Conservation (phyloP, 2,797 vertebrate species). For the Rhodeus uyekii region DNA sequence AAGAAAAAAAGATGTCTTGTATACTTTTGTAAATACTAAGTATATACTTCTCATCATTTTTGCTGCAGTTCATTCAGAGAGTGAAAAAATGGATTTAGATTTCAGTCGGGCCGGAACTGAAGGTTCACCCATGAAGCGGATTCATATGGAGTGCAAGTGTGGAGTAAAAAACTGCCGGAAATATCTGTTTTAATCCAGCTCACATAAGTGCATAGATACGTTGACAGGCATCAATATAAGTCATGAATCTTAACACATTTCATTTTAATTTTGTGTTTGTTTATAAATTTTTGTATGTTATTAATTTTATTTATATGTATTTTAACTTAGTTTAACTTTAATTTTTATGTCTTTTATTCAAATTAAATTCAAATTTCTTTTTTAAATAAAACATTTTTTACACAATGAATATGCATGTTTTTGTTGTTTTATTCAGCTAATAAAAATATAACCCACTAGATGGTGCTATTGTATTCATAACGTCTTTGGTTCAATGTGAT, state of each 20-base stretch:
- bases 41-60: background rate
- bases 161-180: slow-evolving; percentile 85
- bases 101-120: slow-evolving; percentile 81
- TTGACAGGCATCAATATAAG: background rate
- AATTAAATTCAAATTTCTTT: no score
- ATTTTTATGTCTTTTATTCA: no score
- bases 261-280: background rate
- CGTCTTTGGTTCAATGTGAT: background rate
- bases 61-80: slow-evolving; percentile 86
- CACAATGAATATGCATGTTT: background rate
- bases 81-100: slow-evolving; percentile 90
- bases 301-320: background rate
- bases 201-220: background rate
- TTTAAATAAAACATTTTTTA: slow-evolving; percentile 3
- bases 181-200: slow-evolving; percentile 81
- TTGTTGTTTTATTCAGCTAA: background rate
- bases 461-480: slow-evolving; percentile 51
- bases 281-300: no score
- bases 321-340: background rate
- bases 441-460: slow-evolving; percentile 49
- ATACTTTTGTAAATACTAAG: background rate
- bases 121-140: slow-evolving; percentile 82
- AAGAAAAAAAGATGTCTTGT: background rate
- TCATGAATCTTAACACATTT: background rate
- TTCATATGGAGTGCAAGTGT: slow-evolving; percentile 88